Evolutionary conservation across 2,113 vertebrate genomes (phyloP), one percentile per base, ranked within the genome.

Genomic region (Atractosteus spatula): DNA sequence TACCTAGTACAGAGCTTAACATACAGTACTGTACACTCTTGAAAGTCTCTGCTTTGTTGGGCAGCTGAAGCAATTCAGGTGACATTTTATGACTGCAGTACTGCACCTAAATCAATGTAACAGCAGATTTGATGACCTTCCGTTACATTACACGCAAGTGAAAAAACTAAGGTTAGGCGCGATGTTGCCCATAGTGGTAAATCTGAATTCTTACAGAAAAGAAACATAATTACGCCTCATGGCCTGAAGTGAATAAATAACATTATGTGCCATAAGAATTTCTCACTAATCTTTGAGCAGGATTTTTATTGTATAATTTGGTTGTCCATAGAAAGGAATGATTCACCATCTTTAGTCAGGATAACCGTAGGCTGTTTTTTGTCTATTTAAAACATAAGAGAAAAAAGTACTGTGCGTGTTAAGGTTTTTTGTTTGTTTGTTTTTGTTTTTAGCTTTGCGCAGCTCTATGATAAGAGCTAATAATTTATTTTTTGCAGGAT

Each of bases 261-360:
- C 76, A 85, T 86, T 78, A 78, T 56, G 43, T 82, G 77, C 74
- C 77, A 70, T 57, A 70, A 70, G 82, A 71, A 77, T 79, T 87
- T 74, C 82, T 80, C 78, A 81, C 83, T 89, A 85, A 90, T 89
- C 83, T 87, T 84, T 82, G 80, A 89, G 88, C 75, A 66, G 80
- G 85, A 84, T 88, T 87, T 89, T 87, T 84, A 87, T 87, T 78
- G 83, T 81, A 86, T 84, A 82, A 85, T 89, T 87, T 88, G 86
- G 71, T 82, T 86, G 83, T 80, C 82, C 85, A 79, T 84, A 86
- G 79, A 78, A 77, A 76, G 57, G 76, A 72, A 68, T 86, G 86
- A 90, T 85, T 90, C 86, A 90, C 79, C 61, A 70, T 55, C 29
- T 67, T 63, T 42, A 61, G 56, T 55, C 47, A 75, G 70, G 78